Evolutionary conservation across 2,888 invertebrate genomes (phyloP).

Genomic region (Blera fallax): DNA sequence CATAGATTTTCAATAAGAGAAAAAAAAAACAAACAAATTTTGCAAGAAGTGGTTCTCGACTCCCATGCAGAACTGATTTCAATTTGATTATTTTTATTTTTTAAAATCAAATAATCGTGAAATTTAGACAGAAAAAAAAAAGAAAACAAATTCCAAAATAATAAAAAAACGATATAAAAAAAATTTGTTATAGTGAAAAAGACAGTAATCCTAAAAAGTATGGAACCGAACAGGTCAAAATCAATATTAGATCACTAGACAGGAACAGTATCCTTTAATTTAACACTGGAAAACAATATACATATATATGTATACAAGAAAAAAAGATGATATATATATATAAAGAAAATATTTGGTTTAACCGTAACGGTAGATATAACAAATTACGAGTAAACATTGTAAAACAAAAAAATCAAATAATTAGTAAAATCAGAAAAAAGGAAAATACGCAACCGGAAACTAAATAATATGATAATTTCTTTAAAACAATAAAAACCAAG

Average conservation of each 20-base stretch:
- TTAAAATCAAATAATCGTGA: slow-evolving; percentile 58
- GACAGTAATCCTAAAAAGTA: slow-evolving; percentile 44
- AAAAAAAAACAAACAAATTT: slow-evolving; percentile 35
- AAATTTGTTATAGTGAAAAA: slow-evolving; percentile 44
- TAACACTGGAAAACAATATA: slow-evolving; percentile 55
- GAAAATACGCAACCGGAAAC: slow-evolving; percentile 52
- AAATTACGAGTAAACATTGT: slow-evolving; percentile 64
- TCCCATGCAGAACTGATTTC: slow-evolving; percentile 64
- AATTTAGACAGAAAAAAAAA: slow-evolving; percentile 66
- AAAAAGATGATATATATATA: slow-evolving; percentile 66
- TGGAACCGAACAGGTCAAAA: slow-evolving; percentile 65
- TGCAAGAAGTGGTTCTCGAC: slow-evolving; percentile 56
- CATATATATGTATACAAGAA: slow-evolving; percentile 52
- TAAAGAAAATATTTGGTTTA: slow-evolving; percentile 64
- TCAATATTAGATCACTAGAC: slow-evolving; percentile 67
- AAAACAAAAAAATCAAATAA: slow-evolving; percentile 50
- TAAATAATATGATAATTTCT: slow-evolving; percentile 48
- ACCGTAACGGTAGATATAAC: slow-evolving; percentile 68
- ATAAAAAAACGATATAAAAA: slow-evolving; percentile 5
- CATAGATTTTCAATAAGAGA: slow-evolving; percentile 41
- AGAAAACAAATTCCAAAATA: slow-evolving; percentile 16
- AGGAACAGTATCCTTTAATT: slow-evolving; percentile 65
- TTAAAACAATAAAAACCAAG: slow-evolving; percentile 62
- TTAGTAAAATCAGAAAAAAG: slow-evolving; percentile 52
- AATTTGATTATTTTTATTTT: slow-evolving; percentile 31